phyloP scores from a whole-genome alignment of 2,113 vertebrate genomes.

The Phylloscopus trochiloides region DNA sequence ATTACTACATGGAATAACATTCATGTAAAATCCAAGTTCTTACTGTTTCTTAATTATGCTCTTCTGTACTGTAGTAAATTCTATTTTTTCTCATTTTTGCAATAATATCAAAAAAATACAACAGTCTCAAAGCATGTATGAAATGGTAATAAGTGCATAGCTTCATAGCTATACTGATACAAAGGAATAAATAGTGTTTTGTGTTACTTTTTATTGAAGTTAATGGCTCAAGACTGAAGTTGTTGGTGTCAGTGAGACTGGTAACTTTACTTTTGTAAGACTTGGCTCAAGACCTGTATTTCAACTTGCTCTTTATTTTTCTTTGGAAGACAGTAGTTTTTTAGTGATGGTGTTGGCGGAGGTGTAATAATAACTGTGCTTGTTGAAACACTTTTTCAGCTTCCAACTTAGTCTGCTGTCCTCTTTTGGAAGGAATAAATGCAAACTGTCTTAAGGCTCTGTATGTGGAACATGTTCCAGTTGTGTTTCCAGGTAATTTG shows the following conservation, averaged over 20 bases:
- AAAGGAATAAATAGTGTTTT: background rate
- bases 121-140: background rate
- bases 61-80: background rate
- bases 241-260: background rate
- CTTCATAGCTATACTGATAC: background rate
- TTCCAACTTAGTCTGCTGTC: background rate
- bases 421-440: background rate
- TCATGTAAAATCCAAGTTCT: constrained; percentile 1
- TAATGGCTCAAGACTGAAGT: background rate
- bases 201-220: background rate
- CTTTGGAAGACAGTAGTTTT: background rate
- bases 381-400: background rate
- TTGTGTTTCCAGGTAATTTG: constrained; percentile 2
- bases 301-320: background rate
- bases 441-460: background rate
- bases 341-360: background rate
- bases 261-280: background rate
- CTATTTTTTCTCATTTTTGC: background rate
- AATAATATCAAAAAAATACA: background rate
- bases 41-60: background rate
- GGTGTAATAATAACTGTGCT: background rate
- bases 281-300: background rate
- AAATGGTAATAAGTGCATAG: background rate
- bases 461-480: background rate
- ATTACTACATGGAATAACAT: background rate